A percentile compares a stretch with the other conserved stretches of the same genome.
Evolutionary conservation across 2,797 vertebrate genomes (phyloP).

Genomic region (Tachyglossus aculeatus): DNA sequence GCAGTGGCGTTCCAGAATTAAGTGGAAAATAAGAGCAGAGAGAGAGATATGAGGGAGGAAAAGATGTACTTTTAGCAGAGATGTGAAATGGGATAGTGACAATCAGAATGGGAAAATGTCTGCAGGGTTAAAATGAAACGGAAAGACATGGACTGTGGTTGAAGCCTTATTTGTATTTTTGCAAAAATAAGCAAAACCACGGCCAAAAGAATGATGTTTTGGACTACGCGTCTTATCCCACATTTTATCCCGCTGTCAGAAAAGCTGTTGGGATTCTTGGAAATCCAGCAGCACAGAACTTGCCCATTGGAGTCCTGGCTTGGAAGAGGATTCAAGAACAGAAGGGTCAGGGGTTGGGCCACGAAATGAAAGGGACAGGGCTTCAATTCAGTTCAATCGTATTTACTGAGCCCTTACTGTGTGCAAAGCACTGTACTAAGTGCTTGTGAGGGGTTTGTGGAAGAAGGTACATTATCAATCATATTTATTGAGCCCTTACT

Average conservation of each 20-base stretch:
- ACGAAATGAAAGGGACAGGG: too few relatives aligned
- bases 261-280: background rate
- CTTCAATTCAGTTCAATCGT: too few relatives aligned
- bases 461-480: too few relatives aligned
- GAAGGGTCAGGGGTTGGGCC: too few relatives aligned
- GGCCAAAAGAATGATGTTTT: slow-evolving; percentile 25
- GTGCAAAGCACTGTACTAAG: too few relatives aligned
- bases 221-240: background rate
- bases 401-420: too few relatives aligned
- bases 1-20: background rate
- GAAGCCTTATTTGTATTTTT: slow-evolving; percentile 31
- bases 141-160: background rate
- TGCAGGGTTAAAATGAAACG: slow-evolving; percentile 2
- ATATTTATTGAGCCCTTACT: too few relatives aligned
- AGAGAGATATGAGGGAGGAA: background rate
- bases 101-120: slow-evolving; percentile 15
- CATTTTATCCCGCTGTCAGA: slow-evolving; percentile 17
- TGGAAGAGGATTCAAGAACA: too few relatives aligned
- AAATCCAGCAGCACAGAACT: too few relatives aligned
- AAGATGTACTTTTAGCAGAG: slow-evolving; percentile 1
- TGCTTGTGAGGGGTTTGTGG: too few relatives aligned
- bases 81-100: background rate
- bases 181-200: slow-evolving; percentile 13
- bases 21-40: background rate
- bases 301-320: too few relatives aligned